Percentiles rank a stretch among this genome's conserved stretches.
phyloP scores from a whole-genome alignment of 2,113 vertebrate species.

The Fregetta grallaria region DNA sequence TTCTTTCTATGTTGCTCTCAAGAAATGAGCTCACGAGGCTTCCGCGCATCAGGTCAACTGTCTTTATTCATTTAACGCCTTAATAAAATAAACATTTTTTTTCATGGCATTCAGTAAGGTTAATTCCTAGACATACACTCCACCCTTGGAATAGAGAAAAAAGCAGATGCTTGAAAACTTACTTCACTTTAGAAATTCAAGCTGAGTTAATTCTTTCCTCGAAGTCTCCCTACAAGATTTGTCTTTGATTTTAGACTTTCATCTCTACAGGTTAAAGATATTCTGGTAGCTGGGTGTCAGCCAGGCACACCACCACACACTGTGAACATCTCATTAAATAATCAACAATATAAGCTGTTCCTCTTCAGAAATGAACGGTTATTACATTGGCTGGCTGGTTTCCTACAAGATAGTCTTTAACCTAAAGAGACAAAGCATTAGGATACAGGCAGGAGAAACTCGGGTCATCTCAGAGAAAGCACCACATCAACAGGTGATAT shows the following conservation, averaged over 20 bases:
- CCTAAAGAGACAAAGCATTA: background rate
- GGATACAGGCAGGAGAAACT: background rate
- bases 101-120: background rate
- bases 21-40: background rate
- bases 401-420: background rate
- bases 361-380: conserved; percentile 40
- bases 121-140: background rate
- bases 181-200: background rate
- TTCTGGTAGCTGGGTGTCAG: background rate
- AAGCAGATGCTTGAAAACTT: background rate
- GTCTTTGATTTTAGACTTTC: background rate
- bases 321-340: background rate
- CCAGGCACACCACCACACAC: background rate
- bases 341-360: background rate
- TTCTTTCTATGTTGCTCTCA: background rate
- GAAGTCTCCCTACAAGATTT: background rate
- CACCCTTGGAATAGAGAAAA: background rate
- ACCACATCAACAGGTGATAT: background rate
- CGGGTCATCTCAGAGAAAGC: background rate
- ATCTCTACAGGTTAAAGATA: background rate
- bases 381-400: background rate
- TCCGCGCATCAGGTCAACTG: background rate
- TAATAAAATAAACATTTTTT: background rate
- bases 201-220: background rate
- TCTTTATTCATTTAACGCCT: background rate